Evolutionary conservation across 2,797 vertebrate genomes (phyloP).

Genomic region (Aselliscus stoliczkanus): DNA sequence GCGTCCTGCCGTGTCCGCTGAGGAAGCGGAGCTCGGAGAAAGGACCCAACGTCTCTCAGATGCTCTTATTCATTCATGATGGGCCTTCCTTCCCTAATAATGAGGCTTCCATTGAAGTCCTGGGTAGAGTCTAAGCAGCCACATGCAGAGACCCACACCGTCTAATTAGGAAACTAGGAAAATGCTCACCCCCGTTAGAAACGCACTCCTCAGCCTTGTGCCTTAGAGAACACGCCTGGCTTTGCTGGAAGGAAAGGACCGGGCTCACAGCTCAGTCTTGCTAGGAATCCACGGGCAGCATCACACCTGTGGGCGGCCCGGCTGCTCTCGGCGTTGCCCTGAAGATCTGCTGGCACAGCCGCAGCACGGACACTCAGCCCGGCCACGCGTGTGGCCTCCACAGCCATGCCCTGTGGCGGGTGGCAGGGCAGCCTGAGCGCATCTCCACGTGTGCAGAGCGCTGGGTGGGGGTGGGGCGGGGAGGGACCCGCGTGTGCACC

Average conservation of each 20-base stretch:
- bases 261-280: constrained; percentile 62
- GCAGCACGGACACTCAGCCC: constrained; percentile 51
- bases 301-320: constrained; percentile 66
- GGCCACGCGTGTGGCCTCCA: constrained; percentile 40
- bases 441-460: not conserved
- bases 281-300: constrained; percentile 80
- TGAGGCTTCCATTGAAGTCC: not conserved
- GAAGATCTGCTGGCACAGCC: constrained; percentile 76
- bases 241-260: rapidly evolving
- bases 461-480: not conserved
- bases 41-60: rapidly evolving
- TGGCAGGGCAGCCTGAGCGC: rapidly evolving
- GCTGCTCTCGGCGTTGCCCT: constrained; percentile 83
- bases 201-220: rapidly evolving
- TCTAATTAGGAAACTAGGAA: not conserved
- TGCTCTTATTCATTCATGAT: rapidly evolving
- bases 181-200: not conserved
- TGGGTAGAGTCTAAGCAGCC: too few relatives aligned
- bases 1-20: rapidly evolving
- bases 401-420: rapidly evolving
- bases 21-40: not conserved
- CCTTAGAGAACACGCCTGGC: rapidly evolving
- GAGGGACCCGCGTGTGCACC: not conserved
- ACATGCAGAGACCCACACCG: rapidly evolving
- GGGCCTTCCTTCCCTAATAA: rapidly evolving